Evolutionary conservation across 1,140 invertebrate genomes (phyloP).

Genomic region (Bombus haemorrhoidalis): DNA sequence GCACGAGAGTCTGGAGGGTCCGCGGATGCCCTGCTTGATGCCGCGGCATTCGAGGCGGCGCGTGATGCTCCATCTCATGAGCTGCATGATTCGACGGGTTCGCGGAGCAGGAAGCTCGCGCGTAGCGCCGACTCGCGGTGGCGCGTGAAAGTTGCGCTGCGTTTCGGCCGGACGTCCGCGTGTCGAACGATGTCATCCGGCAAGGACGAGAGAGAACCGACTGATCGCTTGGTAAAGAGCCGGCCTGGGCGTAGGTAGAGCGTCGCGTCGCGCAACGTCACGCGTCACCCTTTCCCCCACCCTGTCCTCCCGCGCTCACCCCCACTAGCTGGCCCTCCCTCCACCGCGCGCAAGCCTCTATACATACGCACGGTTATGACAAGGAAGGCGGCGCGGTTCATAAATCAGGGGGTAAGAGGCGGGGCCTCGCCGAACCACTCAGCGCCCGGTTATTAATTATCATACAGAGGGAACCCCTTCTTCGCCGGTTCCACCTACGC

Average conservation of each 20-base stretch:
- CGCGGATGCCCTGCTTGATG: slow-evolving; percentile 66
- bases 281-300: slow-evolving; percentile 58
- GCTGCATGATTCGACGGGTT: slow-evolving; percentile 70
- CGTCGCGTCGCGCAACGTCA: slow-evolving; percentile 61
- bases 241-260: slow-evolving; percentile 64
- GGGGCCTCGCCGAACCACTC: slow-evolving; percentile 78
- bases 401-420: slow-evolving; percentile 80
- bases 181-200: slow-evolving; percentile 63
- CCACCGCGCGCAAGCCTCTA: slow-evolving; percentile 22
- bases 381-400: slow-evolving; percentile 81
- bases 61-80: slow-evolving; percentile 81
- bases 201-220: slow-evolving; percentile 76
- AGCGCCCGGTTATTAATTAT: slow-evolving; percentile 82
- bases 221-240: slow-evolving; percentile 72
- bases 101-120: not conserved
- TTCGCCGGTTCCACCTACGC: slow-evolving; percentile 45
- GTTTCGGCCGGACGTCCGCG: slow-evolving; percentile 40
- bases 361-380: slow-evolving; percentile 76
- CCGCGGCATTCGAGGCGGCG: slow-evolving; percentile 73
- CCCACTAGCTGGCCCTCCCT: slow-evolving; percentile 18
- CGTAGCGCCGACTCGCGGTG: slow-evolving; percentile 43
- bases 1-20: slow-evolving; percentile 55
- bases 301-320: slow-evolving; percentile 13
- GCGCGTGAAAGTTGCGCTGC: slow-evolving; percentile 30
- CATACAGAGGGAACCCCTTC: slow-evolving; percentile 65